A percentile compares a stretch with the other conserved stretches of the same genome.
Evolutionary conservation across 2,113 vertebrate species (phyloP).

Genomic region (Thymallus thymallus): DNA sequence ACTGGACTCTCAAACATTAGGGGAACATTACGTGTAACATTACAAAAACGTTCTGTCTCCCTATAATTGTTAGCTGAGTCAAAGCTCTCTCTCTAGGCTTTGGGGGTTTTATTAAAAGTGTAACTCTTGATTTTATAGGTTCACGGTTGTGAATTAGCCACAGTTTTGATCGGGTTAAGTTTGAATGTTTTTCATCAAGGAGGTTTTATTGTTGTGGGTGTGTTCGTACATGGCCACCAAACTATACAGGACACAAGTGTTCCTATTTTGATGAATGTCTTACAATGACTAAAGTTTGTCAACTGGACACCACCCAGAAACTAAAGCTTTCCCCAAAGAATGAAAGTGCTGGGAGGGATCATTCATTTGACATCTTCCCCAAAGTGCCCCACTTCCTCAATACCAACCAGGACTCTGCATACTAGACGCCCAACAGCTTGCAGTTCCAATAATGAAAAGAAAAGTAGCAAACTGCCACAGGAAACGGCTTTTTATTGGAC

Average conservation of each 20-base stretch:
- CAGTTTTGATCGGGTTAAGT: not conserved
- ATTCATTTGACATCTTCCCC: constrained; percentile 27
- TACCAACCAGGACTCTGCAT: constrained; percentile 35
- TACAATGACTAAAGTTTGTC: not conserved
- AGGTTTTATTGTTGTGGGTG: not conserved
- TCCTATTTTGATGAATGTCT: not conserved
- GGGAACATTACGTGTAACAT: too few relatives aligned
- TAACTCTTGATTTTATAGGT: not conserved
- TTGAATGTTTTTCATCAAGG: not conserved
- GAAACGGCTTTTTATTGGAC: constrained; percentile 68
- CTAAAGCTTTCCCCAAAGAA: constrained; percentile 5
- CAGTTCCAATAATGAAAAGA: constrained; percentile 46
- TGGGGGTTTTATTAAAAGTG: constrained; percentile 1
- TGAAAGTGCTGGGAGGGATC: constrained; percentile 22
- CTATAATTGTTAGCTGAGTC: not conserved
- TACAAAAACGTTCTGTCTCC: too few relatives aligned
- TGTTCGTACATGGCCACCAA: not conserved
- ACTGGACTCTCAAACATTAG: too few relatives aligned
- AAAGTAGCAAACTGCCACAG: constrained; percentile 56
- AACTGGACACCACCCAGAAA: not conserved
- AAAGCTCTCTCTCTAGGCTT: not conserved
- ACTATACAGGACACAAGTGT: not conserved
- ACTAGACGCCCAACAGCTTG: constrained; percentile 19
- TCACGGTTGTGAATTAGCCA: constrained; percentile 1
- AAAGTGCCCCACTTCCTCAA: constrained; percentile 20